Evolutionary conservation across 2,888 invertebrate genomes (phyloP), one percentile per base, ranked within the genome.

Genomic region (Crocallis elinguaria): DNA sequence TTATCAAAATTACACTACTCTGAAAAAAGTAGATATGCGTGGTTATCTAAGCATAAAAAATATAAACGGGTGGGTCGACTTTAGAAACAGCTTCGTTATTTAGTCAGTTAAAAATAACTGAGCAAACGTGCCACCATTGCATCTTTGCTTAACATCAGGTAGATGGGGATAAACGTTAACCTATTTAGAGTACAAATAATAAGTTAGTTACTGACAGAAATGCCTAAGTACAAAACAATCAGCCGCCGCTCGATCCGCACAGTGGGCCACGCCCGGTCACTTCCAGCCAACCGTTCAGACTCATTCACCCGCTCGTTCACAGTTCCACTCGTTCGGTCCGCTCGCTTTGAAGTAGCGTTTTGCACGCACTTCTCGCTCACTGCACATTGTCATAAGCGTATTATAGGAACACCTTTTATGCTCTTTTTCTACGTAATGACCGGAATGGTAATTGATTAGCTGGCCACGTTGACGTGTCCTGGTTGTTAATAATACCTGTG

Each of bases 341-440:
- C 81, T 82, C 85, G 78, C 88, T 89, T 87, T 89, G 88, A 88
- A 86, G 83, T 84, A 62, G 68, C 62, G 70, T 61, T 74, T 52
- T 72, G 73, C 79, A 86, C 86, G 87, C 88, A 88, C 82, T 84
- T 86, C 71, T 76, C 81, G 79, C 73, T 72, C 67, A 69, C 55
- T 81, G 82, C 73, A 77, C 84, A 76, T 68, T 72, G 73, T 74
- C 75, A 67, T 74, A 77, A 71, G 74, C 73, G 63, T 69, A 73
- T 77, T 75, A 75, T 75, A 60, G 63, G 72, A 74, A 73, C 70
- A 72, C 70, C 69, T 73, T 70, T 62, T 65, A 64, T 57, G 61
- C 59, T 39, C 57, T 62, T 67, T 62, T 59, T 54, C 38, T 52
- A 49, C 33, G 45, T 51, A 53, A 51, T 60, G 58, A 62, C 60